Evolutionary conservation across 2,113 vertebrate genomes (phyloP).

Genomic region (Choloepus hoffmanni): DNA sequence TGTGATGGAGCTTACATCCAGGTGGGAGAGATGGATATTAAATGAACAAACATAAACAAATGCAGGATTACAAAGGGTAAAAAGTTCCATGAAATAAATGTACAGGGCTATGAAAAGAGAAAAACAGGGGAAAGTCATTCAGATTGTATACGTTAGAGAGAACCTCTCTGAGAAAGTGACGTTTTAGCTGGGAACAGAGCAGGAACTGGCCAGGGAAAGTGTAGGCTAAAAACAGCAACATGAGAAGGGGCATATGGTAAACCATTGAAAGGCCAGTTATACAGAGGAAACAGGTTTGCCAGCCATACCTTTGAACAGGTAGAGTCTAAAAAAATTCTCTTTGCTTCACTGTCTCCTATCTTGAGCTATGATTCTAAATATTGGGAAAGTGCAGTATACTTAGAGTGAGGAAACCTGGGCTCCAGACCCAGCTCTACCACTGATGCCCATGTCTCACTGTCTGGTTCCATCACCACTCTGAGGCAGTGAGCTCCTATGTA

Average conservation of each 20-base stretch:
- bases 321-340: neutral
- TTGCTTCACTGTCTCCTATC: neutral
- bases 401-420: neutral
- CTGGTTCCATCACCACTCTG: fast-evolving
- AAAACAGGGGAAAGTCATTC: neutral
- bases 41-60: constrained; percentile 3
- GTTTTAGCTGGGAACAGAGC: neutral
- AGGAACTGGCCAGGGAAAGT: neutral
- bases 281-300: neutral
- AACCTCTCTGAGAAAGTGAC: neutral
- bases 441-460: too few species aligned
- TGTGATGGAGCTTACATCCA: neutral
- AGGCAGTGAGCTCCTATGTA: neutral
- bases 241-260: fast-evolving
- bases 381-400: neutral
- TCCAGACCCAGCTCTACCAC: neutral
- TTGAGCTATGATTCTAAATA: neutral
- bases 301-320: fast-evolving
- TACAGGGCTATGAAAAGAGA: neutral
- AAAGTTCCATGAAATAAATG: neutral
- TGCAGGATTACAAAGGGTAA: neutral
- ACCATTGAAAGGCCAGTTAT: neutral
- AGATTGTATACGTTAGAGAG: neutral
- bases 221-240: neutral
- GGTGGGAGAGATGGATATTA: neutral